phyloP scores from a whole-genome alignment of 53 echinoderm and acorn worm species.

The Arbacia lixula region DNA sequence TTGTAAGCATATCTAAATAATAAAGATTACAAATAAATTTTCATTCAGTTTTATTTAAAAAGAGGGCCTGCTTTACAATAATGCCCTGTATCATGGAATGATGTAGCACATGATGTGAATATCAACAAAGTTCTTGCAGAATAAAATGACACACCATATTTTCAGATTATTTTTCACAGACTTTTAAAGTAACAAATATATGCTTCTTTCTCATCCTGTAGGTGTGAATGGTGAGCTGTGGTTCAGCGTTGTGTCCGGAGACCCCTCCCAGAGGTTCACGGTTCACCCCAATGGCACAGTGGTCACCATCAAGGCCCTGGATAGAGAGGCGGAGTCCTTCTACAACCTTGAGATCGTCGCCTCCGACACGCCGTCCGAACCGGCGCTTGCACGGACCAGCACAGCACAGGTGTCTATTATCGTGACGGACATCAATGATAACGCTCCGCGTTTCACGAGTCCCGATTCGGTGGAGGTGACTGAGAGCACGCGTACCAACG shows the following conservation, averaged over 20 bases:
- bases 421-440: constrained; percentile 85
- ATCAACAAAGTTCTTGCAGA: background rate
- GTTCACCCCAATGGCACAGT: constrained; percentile 77
- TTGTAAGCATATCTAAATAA: too few relatives aligned
- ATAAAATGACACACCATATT: background rate
- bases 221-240: constrained; percentile 80
- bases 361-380: constrained; percentile 71
- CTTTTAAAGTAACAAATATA: background rate
- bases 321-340: constrained; percentile 84
- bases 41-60: too few relatives aligned
- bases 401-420: constrained; percentile 86
- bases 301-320: constrained; percentile 63
- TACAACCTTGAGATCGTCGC: constrained; percentile 84
- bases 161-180: background rate
- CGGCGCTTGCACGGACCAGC: constrained; percentile 44
- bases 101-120: background rate
- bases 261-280: constrained; percentile 67
- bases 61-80: too few relatives aligned
- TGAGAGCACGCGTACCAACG: constrained; percentile 67
- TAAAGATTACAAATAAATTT: too few relatives aligned
- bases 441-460: constrained; percentile 79
- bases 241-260: constrained; percentile 81
- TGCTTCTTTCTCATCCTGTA: constrained; percentile 22
- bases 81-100: too few relatives aligned
- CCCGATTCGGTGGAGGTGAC: constrained; percentile 54